Conservation (phyloP, 2,113 vertebrate genomes). For the Myanophis thanlyinensis region DNA sequence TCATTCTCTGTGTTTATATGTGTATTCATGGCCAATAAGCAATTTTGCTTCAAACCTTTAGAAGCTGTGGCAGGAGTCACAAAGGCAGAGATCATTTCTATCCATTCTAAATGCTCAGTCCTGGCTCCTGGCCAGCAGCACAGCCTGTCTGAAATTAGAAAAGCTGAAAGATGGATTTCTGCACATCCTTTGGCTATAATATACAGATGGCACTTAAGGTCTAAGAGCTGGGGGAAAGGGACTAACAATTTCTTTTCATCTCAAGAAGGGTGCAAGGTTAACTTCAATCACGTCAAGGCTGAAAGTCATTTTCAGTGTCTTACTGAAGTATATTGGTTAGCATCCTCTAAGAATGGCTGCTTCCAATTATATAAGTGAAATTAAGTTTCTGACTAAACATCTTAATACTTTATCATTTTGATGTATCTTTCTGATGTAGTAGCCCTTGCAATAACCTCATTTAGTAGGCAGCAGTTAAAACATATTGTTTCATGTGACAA, state of each 20-base stretch:
- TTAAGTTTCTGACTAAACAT: neutral
- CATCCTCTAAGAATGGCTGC: neutral
- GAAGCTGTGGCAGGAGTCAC: neutral
- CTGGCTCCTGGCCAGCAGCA: neutral
- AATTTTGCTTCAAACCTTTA: constrained; percentile 1
- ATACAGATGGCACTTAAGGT: neutral
- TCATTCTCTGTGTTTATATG: neutral
- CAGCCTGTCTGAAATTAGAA: neutral
- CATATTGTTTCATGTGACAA: neutral
- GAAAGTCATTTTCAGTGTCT: neutral
- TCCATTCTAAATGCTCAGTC: neutral
- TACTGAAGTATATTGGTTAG: neutral
- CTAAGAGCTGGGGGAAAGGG: neutral
- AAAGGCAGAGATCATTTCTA: neutral
- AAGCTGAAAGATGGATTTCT: neutral
- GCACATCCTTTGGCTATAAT: constrained; percentile 7
- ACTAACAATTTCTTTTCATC: neutral
- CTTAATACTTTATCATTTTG: neutral
- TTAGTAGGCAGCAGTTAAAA: neutral
- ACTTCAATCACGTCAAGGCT: neutral
- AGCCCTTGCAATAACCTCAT: neutral
- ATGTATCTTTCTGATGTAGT: neutral
- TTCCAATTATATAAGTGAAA: neutral
- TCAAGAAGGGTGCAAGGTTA: constrained; percentile 1
- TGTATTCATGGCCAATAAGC: neutral